Percentiles rank a stretch among this genome's conserved stretches.
These are phyloP conservation scores for Myxocyprinus asiaticus DNA, from an alignment of 2,113 vertebrate species.

Conservation along the genomic window DNA sequence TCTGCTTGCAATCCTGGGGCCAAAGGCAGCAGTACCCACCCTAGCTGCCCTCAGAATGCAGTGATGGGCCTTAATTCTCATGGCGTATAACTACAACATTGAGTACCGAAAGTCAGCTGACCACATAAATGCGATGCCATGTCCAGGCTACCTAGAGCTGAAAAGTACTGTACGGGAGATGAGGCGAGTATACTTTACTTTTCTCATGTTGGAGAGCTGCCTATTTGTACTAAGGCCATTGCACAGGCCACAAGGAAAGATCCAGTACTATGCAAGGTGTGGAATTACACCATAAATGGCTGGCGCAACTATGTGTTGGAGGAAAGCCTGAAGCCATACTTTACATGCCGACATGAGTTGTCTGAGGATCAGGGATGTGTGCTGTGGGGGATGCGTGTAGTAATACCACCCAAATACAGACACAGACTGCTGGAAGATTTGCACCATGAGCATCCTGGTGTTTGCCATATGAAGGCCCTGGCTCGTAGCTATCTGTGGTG, in stretches of 20 bases:
- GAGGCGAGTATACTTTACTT: not conserved
- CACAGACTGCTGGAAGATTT: not conserved
- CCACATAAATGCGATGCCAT: not conserved
- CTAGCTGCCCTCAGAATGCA: not conserved
- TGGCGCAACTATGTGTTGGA: not conserved
- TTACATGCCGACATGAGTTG: not conserved
- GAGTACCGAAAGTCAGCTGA: not conserved
- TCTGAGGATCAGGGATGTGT: not conserved
- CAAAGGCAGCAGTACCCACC: not conserved
- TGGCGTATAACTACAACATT: not conserved
- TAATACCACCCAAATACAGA: not conserved
- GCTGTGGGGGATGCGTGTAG: not conserved
- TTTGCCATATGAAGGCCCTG: not conserved
- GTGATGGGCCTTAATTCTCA: not conserved
- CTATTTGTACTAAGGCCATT: not conserved
- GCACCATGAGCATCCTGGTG: not conserved
- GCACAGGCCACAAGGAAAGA: conserved; percentile 11
- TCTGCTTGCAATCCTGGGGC: conserved; percentile 6
- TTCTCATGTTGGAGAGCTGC: not conserved
- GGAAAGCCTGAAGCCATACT: not conserved
- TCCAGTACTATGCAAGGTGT: conserved; percentile 17
- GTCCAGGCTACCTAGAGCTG: not conserved
- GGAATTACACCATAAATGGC: not conserved
- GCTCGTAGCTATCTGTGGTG: not conserved
- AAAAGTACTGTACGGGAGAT: not conserved